Evolutionary conservation across 2,888 invertebrate genomes (phyloP).

Genomic region (Eupeodes luniger): DNA sequence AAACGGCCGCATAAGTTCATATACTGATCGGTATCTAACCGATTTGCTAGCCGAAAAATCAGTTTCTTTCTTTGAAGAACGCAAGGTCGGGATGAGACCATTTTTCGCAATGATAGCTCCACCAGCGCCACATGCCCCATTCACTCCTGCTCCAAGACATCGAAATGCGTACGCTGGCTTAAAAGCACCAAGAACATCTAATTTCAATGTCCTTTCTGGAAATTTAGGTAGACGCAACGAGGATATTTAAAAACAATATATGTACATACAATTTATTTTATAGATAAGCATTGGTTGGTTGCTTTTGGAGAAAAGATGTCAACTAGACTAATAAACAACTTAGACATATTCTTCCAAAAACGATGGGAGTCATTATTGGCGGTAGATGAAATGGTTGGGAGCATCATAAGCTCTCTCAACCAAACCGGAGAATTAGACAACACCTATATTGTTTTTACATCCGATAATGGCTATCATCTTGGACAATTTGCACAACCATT

Average conservation of each 20-base stretch:
- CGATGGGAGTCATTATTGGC: slow-evolving; percentile 93
- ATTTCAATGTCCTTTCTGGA: slow-evolving; percentile 86
- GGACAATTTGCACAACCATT: slow-evolving; percentile 95
- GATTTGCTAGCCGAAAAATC: slow-evolving; percentile 88
- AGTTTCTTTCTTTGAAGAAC: slow-evolving; percentile 77
- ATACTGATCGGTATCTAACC: slow-evolving; percentile 91
- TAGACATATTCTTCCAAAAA: slow-evolving; percentile 90
- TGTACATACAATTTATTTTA: slow-evolving; percentile 69
- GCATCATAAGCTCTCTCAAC: slow-evolving; percentile 86
- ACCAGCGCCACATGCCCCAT: slow-evolving; percentile 95
- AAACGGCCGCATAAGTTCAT: slow-evolving; percentile 89
- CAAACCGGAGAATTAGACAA: slow-evolving; percentile 86
- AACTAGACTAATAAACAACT: slow-evolving; percentile 85
- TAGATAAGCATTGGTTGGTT: slow-evolving; percentile 95
- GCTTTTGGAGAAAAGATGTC: slow-evolving; percentile 87
- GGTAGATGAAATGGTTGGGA: slow-evolving; percentile 93
- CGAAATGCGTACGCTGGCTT: slow-evolving; percentile 86
- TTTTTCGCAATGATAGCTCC: slow-evolving; percentile 95
- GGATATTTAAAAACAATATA: not conserved
- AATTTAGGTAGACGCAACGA: slow-evolving; percentile 74
- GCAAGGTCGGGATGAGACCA: slow-evolving; percentile 71
- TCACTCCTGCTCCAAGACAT: slow-evolving; percentile 92
- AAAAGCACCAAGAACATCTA: slow-evolving; percentile 88
- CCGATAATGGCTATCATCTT: slow-evolving; percentile 96
- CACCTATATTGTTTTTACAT: slow-evolving; percentile 93